Evolutionary conservation across 37 sponge, comb jelly and placozoan genomes (phyloP), one percentile per base, ranked within the genome.

Genomic region (Spongia lamella): DNA sequence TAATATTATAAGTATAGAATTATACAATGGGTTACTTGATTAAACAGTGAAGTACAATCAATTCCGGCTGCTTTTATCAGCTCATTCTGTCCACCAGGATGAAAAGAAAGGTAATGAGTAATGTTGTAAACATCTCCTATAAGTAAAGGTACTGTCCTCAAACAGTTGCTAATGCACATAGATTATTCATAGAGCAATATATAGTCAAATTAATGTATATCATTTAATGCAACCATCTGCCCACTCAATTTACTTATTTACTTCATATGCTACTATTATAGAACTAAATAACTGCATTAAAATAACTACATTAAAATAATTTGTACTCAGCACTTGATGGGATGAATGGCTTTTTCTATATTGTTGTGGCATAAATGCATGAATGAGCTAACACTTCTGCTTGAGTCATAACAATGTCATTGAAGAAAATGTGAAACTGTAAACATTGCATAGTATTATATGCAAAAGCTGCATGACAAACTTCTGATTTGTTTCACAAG

Each of bases 1-100:
- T n/a, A n/a, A n/a, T n/a, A n/a, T n/a, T n/a, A n/a, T n/a, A n/a
- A n/a, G n/a, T n/a, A n/a, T n/a, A n/a, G n/a, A n/a, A n/a, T n/a
- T n/a, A n/a, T n/a, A n/a, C n/a, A n/a, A n/a, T 13, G 47, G 5
- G 9, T 43, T 63, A 90, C 94, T 72, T 94, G 77, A 33, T 90
- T 81, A 75, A 93, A 97, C 51, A 97, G 71, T 15, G 69, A 54
- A 24, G 97, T 96, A 37, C 83, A 86, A 72, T 97, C 97, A 17
- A 67, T 83, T 14, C 97, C 97, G 21, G 94, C 97, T n/a, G 87
- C 92, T 67, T 78, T 80, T 92, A 97, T 94, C 21, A 97, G 60
- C 82, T 97, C 92, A 7, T 59, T 66, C 37, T 80, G 86, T 3
- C 94, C 84, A 21, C 97, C 97, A 30, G 97, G 97, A 64, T 97